Percentiles rank a stretch among this genome's conserved stretches.
These are phyloP conservation scores for Oophaga sylvatica DNA, from an alignment of 2,797 vertebrate genomes.

Conservation along the genomic window DNA sequence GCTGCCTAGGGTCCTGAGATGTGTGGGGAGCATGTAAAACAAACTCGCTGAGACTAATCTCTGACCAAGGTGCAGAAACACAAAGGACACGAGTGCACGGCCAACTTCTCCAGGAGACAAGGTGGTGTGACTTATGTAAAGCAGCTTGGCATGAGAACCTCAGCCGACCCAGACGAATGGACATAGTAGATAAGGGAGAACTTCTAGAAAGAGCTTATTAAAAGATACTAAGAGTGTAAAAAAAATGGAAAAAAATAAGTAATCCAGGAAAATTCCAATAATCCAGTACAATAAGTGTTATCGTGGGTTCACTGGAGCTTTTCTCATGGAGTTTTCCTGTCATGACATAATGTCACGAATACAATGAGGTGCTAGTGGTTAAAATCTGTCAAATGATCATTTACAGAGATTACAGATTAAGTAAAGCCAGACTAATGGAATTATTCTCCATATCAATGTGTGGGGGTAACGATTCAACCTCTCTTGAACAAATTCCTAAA, in stretches of 20 bases:
- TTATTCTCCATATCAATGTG: neutral
- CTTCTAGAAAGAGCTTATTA: neutral
- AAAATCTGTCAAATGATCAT: neutral
- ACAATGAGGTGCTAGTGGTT: neutral
- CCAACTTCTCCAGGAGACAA: neutral
- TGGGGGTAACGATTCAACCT: neutral
- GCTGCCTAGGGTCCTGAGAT: conserved; percentile 6
- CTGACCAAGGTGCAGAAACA: conserved; percentile 2
- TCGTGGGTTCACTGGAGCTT: neutral
- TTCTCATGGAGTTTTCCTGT: neutral
- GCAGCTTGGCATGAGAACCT: neutral
- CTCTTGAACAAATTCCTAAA: neutral
- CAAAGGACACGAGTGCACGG: neutral
- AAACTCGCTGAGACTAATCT: neutral
- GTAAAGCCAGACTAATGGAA: neutral
- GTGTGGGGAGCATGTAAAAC: conserved; percentile 14
- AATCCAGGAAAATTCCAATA: neutral
- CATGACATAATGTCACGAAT: neutral
- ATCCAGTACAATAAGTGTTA: neutral
- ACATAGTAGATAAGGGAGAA: neutral
- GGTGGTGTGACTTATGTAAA: neutral
- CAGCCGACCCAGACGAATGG: neutral
- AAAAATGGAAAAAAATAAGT: neutral
- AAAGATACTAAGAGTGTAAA: neutral
- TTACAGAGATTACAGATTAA: neutral